Evolutionary conservation across 2,888 invertebrate genomes (phyloP), one percentile per base, ranked within the genome.

Genomic region (Heliconius charithonia): DNA sequence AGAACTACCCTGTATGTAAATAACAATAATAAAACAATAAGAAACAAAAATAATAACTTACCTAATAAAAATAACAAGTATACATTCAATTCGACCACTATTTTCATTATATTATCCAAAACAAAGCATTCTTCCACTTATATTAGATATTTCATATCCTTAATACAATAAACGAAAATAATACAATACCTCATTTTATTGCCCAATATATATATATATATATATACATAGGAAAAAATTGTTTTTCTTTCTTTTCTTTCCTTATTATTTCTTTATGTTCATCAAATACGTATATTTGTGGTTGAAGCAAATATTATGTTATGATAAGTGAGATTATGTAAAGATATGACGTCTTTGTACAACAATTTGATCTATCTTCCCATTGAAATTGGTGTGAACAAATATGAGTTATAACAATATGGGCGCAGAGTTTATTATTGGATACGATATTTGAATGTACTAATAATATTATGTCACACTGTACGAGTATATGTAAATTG

Each of bases 391-490:
- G 37, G 6, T 22, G 37, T 74, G 75, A 66, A 27, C 76, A 62
- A 66, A 22, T 71, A n/a, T 77, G 16, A 71, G 51, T n/a, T 72
- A 25, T 72, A 72, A 59, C 25, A 59, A 37, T 72, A 59, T 25
- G 16, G 3, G 2, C 1, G 0, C 16, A 72, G 19, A 56, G 72
- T 59, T 59, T 59, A 72, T 72, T 72, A 37, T 72, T 25, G 72
- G 56, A 16, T 59, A 59, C 59, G 59, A 59, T 59, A 72, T n/a
- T 72, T 72, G 13, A 9, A 59, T 59, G 37, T 72, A n/a, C 72
- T 72, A 74, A 79, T 77, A 80, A 70, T 77, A 77, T 77, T 65
- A 86, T 76, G 88, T 85, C 85, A 85, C 86, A 89, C 80, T 81
- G 80, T 83, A 29, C 29, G 29, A 29, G 29, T 29, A 82, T 82